Conservation (phyloP, 2,888 invertebrate species). For the Gymnosoma rotundatum region DNA sequence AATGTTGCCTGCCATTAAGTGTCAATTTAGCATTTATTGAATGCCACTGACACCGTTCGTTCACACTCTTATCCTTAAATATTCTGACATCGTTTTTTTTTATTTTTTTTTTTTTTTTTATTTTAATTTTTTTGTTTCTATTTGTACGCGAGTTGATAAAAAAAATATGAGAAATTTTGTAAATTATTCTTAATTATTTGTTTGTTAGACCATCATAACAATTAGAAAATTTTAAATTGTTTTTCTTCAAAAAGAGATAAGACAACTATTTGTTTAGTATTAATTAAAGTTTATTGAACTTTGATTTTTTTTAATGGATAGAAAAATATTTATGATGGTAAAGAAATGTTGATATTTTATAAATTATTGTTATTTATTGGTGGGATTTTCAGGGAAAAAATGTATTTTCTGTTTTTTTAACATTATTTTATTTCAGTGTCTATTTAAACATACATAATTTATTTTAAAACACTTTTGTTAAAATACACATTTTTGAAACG, state of each 20-base stretch:
- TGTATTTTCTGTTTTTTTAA: no score
- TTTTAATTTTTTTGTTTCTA: not conserved
- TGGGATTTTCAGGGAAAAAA: no score
- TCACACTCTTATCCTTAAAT: constrained; percentile 50
- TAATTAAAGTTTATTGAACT: constrained; percentile 65
- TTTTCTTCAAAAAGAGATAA: constrained; percentile 49
- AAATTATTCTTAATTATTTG: constrained; percentile 41
- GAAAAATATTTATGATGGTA: no score
- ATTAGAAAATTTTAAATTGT: constrained; percentile 57
- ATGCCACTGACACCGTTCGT: constrained; percentile 39
- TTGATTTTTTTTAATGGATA: not conserved
- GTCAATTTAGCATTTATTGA: constrained; percentile 65
- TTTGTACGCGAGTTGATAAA: constrained; percentile 17
- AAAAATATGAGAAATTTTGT: constrained; percentile 32
- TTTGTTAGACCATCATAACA: constrained; percentile 61
- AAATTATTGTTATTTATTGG: no score
- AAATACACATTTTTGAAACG: no score
- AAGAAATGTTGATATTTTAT: no score
- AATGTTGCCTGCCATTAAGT: constrained; percentile 55
- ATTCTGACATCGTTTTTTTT: constrained; percentile 15
- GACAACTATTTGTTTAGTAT: constrained; percentile 58
- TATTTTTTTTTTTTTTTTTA: not conserved
- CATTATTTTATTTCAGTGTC: no score
- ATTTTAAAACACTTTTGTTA: no score
- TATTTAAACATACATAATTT: no score